phyloP scores from a whole-genome alignment of 2,797 vertebrate genomes.

The Sarcoramphus papa region DNA sequence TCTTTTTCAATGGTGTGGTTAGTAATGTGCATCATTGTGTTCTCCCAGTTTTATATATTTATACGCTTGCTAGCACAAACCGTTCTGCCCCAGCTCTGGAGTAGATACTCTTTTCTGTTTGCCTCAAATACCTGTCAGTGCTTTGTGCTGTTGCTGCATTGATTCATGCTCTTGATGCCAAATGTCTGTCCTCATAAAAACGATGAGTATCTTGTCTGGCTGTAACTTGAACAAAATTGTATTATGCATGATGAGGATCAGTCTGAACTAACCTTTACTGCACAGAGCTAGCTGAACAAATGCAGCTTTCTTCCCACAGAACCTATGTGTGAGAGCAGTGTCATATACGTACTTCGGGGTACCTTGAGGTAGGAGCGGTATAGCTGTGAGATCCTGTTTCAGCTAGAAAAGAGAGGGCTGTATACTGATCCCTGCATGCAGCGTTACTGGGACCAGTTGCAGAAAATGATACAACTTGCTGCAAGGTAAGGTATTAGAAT shows the following conservation, averaged over 20 bases:
- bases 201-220: neutral
- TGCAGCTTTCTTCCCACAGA: neutral
- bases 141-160: neutral
- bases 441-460: neutral
- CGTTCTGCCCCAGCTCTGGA: neutral
- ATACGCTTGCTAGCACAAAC: neutral
- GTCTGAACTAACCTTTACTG: neutral
- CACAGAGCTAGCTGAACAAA: neutral
- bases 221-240: neutral
- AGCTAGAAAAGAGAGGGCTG: neutral
- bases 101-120: neutral
- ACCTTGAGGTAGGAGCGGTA: neutral
- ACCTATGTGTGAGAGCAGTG: neutral
- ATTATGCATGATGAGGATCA: neutral
- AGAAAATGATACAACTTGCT: neutral
- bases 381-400: neutral
- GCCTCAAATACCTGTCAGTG: neutral
- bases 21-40: neutral
- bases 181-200: neutral
- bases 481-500: neutral
- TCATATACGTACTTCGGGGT: neutral
- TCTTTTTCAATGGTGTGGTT: neutral
- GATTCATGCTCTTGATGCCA: neutral
- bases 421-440: neutral
- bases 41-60: neutral